These are phyloP conservation scores for Alaudala cheleensis DNA, from an alignment of 2,113 vertebrate species.

Conservation along the genomic window DNA sequence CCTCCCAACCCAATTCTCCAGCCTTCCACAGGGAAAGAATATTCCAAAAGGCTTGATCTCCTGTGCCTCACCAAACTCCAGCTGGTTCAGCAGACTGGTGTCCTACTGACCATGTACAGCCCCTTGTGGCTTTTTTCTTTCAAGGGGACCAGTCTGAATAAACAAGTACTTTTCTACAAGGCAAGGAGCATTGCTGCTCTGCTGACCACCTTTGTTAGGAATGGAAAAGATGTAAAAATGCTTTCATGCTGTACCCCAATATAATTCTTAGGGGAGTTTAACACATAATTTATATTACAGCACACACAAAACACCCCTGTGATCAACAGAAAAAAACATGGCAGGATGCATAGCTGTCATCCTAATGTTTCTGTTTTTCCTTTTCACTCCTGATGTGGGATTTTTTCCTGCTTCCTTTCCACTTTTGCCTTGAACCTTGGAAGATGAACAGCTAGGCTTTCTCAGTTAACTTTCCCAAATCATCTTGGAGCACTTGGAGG, in stretches of 20 bases:
- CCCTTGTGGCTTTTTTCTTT: not conserved
- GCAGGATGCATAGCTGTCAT: not conserved
- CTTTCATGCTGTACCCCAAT: not conserved
- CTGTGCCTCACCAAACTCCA: not conserved
- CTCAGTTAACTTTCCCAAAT: slow-evolving; percentile 74
- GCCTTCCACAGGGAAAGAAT: not conserved
- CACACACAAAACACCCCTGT: fast-evolving
- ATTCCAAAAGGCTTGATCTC: not conserved
- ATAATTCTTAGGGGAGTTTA: not conserved
- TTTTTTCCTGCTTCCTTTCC: slow-evolving; percentile 50
- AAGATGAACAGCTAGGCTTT: slow-evolving; percentile 79
- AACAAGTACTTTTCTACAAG: not conserved
- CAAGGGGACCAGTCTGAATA: not conserved
- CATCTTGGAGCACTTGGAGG: slow-evolving; percentile 76
- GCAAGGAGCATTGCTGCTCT: not conserved
- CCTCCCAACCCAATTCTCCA: not conserved
- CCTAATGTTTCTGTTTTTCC: not conserved
- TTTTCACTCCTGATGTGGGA: not conserved
- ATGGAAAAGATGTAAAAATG: not conserved
- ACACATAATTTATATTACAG: not conserved
- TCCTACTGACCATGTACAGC: not conserved
- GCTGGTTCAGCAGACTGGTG: not conserved
- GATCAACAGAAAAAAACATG: not conserved
- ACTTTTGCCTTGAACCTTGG: slow-evolving; percentile 81
- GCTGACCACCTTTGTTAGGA: not conserved